Evolutionary conservation across 2,888 invertebrate species (phyloP).

Genomic region (Theodoxus fluviatilis): DNA sequence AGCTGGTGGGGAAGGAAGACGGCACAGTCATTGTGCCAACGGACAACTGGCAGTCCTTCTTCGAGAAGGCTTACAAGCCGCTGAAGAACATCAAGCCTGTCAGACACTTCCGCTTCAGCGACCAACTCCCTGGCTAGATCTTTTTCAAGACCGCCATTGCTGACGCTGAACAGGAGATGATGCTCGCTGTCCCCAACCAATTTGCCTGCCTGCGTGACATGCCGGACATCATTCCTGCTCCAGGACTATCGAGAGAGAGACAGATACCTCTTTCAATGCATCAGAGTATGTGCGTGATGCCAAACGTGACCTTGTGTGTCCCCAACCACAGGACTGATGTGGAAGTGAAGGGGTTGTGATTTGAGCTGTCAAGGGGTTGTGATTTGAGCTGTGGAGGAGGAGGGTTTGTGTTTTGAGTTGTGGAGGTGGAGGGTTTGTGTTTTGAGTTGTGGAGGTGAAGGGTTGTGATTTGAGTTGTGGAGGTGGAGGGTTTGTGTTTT

Average conservation of each 20-base stretch:
- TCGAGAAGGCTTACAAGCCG: conserved; percentile 21
- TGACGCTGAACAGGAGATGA: conserved; percentile 3
- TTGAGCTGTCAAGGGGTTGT: too few species aligned
- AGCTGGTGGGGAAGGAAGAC: conserved; percentile 31
- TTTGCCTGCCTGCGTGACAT: not conserved
- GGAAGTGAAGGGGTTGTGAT: too few species aligned
- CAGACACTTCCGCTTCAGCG: conserved; percentile 28
- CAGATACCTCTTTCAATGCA: not conserved
- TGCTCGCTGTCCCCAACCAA: not conserved
- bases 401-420: too few species aligned
- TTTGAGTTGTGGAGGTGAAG: too few species aligned
- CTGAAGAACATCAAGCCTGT: conserved; percentile 29
- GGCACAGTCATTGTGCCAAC: conserved; percentile 25
- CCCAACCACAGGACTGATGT: too few species aligned
- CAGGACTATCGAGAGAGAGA: not conserved
- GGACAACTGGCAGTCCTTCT: conserved; percentile 31
- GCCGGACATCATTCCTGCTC: not conserved
- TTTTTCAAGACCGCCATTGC: not conserved
- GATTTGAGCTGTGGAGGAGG: too few species aligned
- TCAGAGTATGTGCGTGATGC: not conserved
- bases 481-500: too few species aligned
- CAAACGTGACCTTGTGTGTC: not conserved
- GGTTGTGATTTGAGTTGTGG: too few species aligned
- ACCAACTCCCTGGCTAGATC: not conserved
- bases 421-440: too few species aligned